A percentile compares a stretch with the other conserved stretches of the same genome.
Evolutionary conservation across 2,797 vertebrate species (phyloP).

Genomic region (Tolypeutes matacus): DNA sequence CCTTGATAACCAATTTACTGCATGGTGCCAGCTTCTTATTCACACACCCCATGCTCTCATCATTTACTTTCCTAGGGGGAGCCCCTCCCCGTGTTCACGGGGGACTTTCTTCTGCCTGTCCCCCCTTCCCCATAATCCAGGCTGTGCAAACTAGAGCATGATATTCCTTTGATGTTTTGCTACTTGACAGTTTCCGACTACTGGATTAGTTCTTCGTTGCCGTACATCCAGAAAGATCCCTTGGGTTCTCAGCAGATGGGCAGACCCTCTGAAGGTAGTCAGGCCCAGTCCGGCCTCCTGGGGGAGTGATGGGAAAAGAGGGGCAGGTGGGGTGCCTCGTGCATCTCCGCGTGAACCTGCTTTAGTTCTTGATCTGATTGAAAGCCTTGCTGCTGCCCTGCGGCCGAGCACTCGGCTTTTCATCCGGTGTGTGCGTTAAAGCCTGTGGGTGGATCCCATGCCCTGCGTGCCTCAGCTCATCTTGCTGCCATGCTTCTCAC

Average conservation of each 20-base stretch:
- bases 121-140: not conserved
- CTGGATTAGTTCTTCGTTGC: not conserved
- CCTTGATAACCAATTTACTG: not conserved
- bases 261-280: not conserved
- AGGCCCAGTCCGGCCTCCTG: not conserved
- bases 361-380: not conserved
- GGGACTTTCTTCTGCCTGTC: fast-evolving
- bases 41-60: too few relatives aligned
- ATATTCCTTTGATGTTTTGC: not conserved
- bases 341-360: not conserved
- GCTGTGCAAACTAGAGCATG: not conserved
- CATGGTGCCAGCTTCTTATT: not conserved
- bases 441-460: too few relatives aligned
- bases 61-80: not conserved
- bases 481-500: fast-evolving
- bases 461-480: not conserved
- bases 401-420: not conserved
- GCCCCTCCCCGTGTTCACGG: not conserved
- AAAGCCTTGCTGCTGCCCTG: not conserved
- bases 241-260: not conserved
- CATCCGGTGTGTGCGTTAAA: not conserved
- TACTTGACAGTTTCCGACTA: not conserved
- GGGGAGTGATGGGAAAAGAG: not conserved
- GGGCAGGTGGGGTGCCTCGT: not conserved
- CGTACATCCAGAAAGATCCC: not conserved